These are phyloP conservation scores for Tetramorium parvispinum DNA, from an alignment of 1,140 invertebrate genomes.

Conservation along the genomic window DNA sequence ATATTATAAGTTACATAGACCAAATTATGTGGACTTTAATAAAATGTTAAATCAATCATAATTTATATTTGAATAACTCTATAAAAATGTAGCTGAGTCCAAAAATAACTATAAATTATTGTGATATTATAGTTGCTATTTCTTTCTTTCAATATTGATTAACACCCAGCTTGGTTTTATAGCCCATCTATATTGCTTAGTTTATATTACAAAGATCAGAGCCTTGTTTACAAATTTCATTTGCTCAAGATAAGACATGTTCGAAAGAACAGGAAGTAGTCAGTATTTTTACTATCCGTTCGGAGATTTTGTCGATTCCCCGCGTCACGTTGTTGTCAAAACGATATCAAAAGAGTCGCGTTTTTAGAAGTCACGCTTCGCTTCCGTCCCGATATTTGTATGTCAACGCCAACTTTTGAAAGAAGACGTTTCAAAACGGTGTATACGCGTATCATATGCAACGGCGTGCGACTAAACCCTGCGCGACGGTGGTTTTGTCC, in stretches of 20 bases:
- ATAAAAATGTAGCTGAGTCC: too few relatives aligned
- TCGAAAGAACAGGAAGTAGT: background rate
- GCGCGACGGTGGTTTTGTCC: constrained; percentile 35
- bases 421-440: constrained; percentile 34
- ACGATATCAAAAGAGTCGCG: background rate
- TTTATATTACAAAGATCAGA: too few relatives aligned
- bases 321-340: background rate
- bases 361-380: constrained; percentile 36
- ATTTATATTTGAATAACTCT: too few relatives aligned
- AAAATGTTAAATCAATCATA: too few relatives aligned
- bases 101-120: too few relatives aligned
- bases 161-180: too few relatives aligned
- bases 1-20: too few relatives aligned
- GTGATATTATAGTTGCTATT: too few relatives aligned
- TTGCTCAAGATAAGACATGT: background rate
- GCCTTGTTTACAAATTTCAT: too few relatives aligned
- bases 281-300: background rate
- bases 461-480: background rate
- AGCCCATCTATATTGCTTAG: too few relatives aligned
- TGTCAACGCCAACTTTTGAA: constrained; percentile 43
- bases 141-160: too few relatives aligned
- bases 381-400: constrained; percentile 24
- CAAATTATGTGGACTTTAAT: too few relatives aligned
- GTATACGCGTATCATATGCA: constrained; percentile 34
- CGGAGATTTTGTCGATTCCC: constrained; percentile 1